phyloP scores from a whole-genome alignment of 2,113 vertebrate genomes.

The Hippocampus mohnikei region DNA sequence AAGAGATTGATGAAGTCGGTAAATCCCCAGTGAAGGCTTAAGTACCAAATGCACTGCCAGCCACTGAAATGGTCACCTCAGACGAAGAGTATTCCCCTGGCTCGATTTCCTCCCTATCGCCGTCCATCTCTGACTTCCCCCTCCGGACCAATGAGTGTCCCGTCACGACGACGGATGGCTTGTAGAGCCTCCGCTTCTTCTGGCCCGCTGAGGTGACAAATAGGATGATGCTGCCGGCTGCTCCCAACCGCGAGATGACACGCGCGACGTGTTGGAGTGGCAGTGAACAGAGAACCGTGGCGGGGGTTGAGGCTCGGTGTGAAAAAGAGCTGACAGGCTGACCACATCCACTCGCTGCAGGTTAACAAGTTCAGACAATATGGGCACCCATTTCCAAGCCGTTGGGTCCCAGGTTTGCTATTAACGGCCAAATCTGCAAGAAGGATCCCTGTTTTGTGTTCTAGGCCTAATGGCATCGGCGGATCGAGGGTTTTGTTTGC shows the following conservation, averaged over 20 bases:
- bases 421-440: background rate
- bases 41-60: too few relatives aligned
- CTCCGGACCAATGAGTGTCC: background rate
- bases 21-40: too few relatives aligned
- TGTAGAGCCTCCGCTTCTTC: conserved; percentile 6
- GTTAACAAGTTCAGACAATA: conserved; percentile 31
- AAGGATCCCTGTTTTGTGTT: background rate
- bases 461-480: background rate
- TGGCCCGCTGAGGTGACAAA: conserved; percentile 20
- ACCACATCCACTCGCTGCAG: conserved; percentile 35
- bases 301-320: conserved; percentile 19
- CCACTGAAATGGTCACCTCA: background rate
- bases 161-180: background rate
- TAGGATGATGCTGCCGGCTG: conserved; percentile 17
- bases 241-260: conserved; percentile 10
- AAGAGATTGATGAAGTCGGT: too few relatives aligned
- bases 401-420: background rate
- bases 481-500: conserved; percentile 16
- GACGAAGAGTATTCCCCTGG: background rate
- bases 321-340: conserved; percentile 17
- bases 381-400: background rate
- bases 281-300: background rate
- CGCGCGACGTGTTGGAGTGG: conserved; percentile 6
- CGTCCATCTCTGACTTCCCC: conserved; percentile 1
- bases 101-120: background rate